Evolutionary conservation across 2,797 vertebrate species (phyloP).

Genomic region (Paguma larvata): DNA sequence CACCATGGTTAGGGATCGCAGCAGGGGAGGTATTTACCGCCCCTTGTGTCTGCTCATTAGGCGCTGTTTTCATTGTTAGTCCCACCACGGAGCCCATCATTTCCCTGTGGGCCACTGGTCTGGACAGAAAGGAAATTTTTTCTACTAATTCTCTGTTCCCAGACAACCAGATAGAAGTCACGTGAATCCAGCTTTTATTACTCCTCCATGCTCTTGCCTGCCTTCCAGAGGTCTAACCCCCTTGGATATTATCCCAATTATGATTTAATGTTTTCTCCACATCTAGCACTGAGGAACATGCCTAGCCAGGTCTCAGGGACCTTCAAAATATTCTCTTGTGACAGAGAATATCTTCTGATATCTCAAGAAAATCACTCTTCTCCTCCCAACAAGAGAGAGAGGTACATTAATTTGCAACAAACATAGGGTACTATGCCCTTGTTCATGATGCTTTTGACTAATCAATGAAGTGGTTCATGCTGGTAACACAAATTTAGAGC

Average conservation of each 20-base stretch:
- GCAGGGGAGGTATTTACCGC: background rate
- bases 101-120: background rate
- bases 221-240: background rate
- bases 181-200: background rate
- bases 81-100: background rate
- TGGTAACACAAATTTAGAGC: background rate
- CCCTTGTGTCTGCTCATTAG: background rate
- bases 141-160: background rate
- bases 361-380: background rate
- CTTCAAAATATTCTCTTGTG: background rate
- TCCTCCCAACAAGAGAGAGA: background rate
- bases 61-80: background rate
- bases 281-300: background rate
- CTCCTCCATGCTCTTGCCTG: background rate
- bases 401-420: rapidly evolving
- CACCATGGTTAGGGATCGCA: background rate
- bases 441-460: background rate
- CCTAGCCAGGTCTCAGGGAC: background rate
- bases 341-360: background rate
- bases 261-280: background rate
- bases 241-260: background rate
- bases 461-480: background rate
- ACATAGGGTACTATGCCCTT: rapidly evolving
- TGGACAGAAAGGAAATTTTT: background rate
- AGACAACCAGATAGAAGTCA: background rate